Percentiles rank a stretch among this genome's conserved stretches.
Evolutionary conservation across 1,140 invertebrate species (phyloP).

Genomic region (Apolygus lucorum): DNA sequence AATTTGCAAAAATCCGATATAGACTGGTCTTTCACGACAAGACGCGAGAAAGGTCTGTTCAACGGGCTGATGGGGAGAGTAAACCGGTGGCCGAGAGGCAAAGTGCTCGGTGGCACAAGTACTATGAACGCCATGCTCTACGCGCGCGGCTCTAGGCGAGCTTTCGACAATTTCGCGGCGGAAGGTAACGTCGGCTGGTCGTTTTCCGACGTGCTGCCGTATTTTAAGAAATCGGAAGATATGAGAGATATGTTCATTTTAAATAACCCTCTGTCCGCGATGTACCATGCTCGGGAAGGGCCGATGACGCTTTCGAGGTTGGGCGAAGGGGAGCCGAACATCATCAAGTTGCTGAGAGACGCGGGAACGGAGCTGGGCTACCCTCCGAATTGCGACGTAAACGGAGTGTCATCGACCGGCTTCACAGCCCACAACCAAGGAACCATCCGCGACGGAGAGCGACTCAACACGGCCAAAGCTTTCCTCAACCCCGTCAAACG

Average conservation of each 20-base stretch:
- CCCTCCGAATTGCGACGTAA: constrained; percentile 15
- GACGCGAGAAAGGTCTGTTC: constrained; percentile 43
- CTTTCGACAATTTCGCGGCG: constrained; percentile 42
- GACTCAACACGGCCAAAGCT: constrained; percentile 40
- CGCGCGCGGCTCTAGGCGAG: constrained; percentile 46
- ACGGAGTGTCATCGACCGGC: background rate
- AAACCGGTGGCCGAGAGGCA: constrained; percentile 50
- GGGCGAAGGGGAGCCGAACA: constrained; percentile 27
- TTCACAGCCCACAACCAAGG: constrained; percentile 41
- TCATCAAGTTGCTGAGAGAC: constrained; percentile 41
- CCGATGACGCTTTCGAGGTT: constrained; percentile 50
- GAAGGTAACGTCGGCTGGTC: constrained; percentile 36
- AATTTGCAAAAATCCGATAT: constrained; percentile 30
- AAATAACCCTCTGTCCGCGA: background rate
- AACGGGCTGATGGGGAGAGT: constrained; percentile 35
- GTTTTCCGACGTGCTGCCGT: constrained; percentile 46
- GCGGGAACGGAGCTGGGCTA: constrained; percentile 38
- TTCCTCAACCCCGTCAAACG: constrained; percentile 57
- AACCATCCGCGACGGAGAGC: constrained; percentile 21
- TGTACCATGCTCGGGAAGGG: constrained; percentile 39
- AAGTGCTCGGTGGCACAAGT: constrained; percentile 53
- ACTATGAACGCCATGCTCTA: constrained; percentile 56
- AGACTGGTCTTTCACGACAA: constrained; percentile 51
- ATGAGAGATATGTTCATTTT: constrained; percentile 11
- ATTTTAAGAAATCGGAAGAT: constrained; percentile 45